phyloP scores from a whole-genome alignment of 2,888 invertebrate genomes.

The Antitype chi region DNA sequence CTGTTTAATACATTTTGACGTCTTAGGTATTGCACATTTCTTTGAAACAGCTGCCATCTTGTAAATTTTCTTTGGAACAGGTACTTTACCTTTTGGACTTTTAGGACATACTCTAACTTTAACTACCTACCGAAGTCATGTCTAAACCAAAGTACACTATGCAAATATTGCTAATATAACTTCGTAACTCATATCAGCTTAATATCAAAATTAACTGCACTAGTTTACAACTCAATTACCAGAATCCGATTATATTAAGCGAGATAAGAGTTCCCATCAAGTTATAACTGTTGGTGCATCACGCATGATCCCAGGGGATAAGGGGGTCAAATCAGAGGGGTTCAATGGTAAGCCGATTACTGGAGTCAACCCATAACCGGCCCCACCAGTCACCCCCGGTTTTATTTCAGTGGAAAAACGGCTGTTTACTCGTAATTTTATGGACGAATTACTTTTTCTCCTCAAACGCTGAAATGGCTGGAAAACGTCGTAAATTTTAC shows the following conservation, averaged over 20 bases:
- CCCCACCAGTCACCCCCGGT: conserved; percentile 75
- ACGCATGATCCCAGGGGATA: conserved; percentile 79
- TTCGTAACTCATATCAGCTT: conserved; percentile 55
- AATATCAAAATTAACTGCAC: conserved; percentile 70
- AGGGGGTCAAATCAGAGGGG: conserved; percentile 79
- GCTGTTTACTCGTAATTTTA: conserved; percentile 90
- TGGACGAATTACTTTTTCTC: conserved; percentile 88
- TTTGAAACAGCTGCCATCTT: no score
- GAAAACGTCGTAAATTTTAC: conserved; percentile 86
- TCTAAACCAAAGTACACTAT: not conserved
- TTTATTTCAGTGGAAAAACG: conserved; percentile 89
- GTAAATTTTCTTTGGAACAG: not conserved
- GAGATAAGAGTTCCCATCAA: conserved; percentile 89
- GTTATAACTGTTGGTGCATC: conserved; percentile 86
- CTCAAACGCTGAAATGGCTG: conserved; percentile 86
- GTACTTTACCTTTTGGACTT: not conserved
- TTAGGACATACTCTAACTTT: not conserved
- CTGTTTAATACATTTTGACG: no score
- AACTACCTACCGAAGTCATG: not conserved
- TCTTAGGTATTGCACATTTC: no score
- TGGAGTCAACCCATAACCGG: conserved; percentile 82
- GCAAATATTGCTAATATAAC: conserved; percentile 20
- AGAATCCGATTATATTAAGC: conserved; percentile 89
- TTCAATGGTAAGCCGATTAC: conserved; percentile 87
- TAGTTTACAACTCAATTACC: conserved; percentile 87